A percentile compares a stretch with the other conserved stretches of the same genome.
These are phyloP conservation scores for Parazoanthus atlanticus DNA, from an alignment of 92 coral and sea anemone genomes.

Conservation along the genomic window DNA sequence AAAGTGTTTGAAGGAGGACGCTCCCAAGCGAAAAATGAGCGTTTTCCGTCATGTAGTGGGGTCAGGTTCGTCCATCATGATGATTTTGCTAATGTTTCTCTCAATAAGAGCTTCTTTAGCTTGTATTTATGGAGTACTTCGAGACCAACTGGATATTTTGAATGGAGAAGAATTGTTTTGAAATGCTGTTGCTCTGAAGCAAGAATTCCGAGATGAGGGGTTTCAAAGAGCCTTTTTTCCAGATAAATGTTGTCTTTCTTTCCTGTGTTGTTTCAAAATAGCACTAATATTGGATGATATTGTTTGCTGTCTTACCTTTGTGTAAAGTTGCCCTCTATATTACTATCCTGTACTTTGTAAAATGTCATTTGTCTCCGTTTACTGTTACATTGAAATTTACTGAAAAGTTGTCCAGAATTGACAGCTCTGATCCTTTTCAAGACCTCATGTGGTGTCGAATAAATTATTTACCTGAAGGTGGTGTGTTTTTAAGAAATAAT, in stretches of 20 bases:
- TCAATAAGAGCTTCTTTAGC: neutral
- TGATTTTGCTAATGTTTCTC: neutral
- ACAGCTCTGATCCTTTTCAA: too few relatives aligned
- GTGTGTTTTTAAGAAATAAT: too few relatives aligned
- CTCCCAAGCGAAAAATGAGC: neutral
- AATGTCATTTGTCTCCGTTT: too few relatives aligned
- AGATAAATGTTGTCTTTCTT: neutral
- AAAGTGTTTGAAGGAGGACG: neutral
- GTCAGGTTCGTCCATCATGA: neutral
- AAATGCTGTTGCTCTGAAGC: too few relatives aligned
- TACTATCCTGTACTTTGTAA: too few relatives aligned
- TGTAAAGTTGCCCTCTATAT: too few relatives aligned
- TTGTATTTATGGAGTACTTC: neutral
- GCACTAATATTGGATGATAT: neutral
- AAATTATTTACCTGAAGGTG: too few relatives aligned
- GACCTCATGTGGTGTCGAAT: too few relatives aligned
- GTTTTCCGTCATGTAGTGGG: neutral
- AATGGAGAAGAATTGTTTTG: neutral
- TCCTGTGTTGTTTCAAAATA: too few relatives aligned
- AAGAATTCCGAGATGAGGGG: neutral
- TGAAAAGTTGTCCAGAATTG: too few relatives aligned
- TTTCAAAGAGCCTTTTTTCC: neutral
- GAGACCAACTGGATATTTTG: neutral
- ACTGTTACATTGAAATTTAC: too few relatives aligned
- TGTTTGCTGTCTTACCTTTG: too few relatives aligned